phyloP scores from a whole-genome alignment of 2,888 invertebrate species.

The Autographa pulchrina region DNA sequence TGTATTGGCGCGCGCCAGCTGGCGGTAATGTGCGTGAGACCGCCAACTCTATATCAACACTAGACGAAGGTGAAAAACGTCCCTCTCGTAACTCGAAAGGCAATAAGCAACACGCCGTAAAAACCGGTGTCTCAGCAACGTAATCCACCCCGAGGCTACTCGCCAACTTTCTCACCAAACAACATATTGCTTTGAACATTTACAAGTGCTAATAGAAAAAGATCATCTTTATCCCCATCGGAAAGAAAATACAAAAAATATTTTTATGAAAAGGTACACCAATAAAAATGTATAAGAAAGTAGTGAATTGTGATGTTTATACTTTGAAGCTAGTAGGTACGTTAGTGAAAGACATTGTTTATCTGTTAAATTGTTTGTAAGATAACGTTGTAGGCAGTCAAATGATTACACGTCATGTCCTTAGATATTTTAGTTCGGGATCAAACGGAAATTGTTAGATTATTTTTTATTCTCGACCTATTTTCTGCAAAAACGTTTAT shows the following conservation, averaged over 20 bases:
- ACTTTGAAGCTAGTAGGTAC: not conserved
- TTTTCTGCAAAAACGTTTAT: no score
- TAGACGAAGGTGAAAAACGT: conserved; percentile 76
- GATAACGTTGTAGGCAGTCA: not conserved
- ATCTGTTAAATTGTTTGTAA: conserved; percentile 14
- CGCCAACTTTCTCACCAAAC: conserved; percentile 48
- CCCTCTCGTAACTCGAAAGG: conserved; percentile 72
- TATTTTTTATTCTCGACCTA: not conserved
- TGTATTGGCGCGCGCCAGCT: conserved; percentile 78
- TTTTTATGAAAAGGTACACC: conserved; percentile 53
- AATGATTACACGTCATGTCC: not conserved
- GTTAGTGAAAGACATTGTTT: conserved; percentile 24
- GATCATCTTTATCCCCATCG: conserved; percentile 52
- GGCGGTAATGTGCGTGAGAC: conserved; percentile 80
- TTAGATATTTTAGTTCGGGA: not conserved
- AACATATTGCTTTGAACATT: conserved; percentile 59
- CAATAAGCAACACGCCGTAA: conserved; percentile 74
- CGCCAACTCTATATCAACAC: conserved; percentile 77
- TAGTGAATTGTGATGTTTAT: conserved; percentile 32
- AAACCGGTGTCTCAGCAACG: conserved; percentile 66
- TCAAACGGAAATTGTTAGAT: not conserved
- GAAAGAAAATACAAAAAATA: conserved; percentile 41
- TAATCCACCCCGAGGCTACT: conserved; percentile 58
- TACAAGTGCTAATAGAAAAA: conserved; percentile 60
- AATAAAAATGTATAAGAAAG: conserved; percentile 47